These are phyloP conservation scores for Solea solea DNA, from an alignment of 2,113 vertebrate species.

Conservation along the genomic window DNA sequence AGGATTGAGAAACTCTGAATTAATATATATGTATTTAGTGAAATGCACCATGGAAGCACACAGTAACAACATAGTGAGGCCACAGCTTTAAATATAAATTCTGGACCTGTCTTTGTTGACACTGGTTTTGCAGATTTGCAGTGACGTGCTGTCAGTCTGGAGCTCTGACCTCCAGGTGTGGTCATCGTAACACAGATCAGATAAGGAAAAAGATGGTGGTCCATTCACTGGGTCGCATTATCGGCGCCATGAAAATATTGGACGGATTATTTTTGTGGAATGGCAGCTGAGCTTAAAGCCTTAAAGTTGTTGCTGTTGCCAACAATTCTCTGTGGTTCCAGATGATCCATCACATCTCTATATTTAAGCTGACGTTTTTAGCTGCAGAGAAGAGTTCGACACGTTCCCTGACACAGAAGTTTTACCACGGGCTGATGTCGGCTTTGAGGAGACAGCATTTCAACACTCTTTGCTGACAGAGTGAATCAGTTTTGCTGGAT, in stretches of 20 bases:
- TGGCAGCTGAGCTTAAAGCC: neutral
- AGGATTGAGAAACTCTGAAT: no score
- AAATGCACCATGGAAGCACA: neutral
- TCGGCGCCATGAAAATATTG: neutral
- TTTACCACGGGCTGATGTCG: no score
- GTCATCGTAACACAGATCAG: no score
- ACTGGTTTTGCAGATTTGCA: neutral
- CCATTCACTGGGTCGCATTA: neutral
- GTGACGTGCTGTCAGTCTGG: neutral
- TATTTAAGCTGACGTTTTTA: neutral
- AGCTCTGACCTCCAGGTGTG: neutral
- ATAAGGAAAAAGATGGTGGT: neutral
- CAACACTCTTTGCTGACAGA: neutral
- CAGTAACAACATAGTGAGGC: neutral
- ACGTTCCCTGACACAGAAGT: neutral
- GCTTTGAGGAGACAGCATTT: no score
- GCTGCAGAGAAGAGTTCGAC: neutral
- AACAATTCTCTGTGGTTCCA: neutral
- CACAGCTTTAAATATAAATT: neutral
- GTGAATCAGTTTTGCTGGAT: slow-evolving; percentile 53
- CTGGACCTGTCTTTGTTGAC: neutral
- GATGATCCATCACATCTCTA: neutral
- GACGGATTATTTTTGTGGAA: neutral
- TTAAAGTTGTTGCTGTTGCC: slow-evolving; percentile 5
- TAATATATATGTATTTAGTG: neutral